Evolutionary conservation across 2,888 invertebrate species (phyloP), one percentile per base, ranked within the genome.

Genomic region (Hyposoter dolosus): DNA sequence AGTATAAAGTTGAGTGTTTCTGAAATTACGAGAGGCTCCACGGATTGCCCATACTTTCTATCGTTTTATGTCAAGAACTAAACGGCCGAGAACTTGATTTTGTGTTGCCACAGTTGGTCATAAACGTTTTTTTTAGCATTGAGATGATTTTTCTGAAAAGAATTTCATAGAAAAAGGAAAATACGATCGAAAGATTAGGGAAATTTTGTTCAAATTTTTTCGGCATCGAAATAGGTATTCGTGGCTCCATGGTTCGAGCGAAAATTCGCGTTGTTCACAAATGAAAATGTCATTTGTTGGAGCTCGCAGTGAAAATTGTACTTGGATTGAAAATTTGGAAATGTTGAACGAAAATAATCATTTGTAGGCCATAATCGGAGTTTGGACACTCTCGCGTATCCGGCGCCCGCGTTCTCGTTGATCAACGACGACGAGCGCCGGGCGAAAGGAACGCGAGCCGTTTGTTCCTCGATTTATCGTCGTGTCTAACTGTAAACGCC

Each of bases 401-500:
- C 83, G 84, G 83, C 84, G 89, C 83, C 71, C 82, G 82, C 87
- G 88, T 90, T 90, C 88, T 86, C 81, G 72, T 88, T 68, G 86
- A 84, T 85, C 75, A 66, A 74, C 72, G 72, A 56, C 60, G 28
- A 15, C 69, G 84, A 75, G 85, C 74, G 80, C 83, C 87, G 89
- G 88, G 90, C 88, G 90, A 90, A 90, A 90, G 90, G 89, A 88
- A 90, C 88, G 78, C 84, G 84, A 68, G 50, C 87, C 82, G 82
- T 86, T 86, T 86, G 82, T 86, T 86, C 78, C 82, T 84, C 86
- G 82, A 86, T 84, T 84, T 87, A 89, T 89, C 79, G 83, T 69
- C 84, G 66, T 43, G 77, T 84, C 90, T 91, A 91, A 91, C 91
- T 91, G 91, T 91, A 91, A 91, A 91, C 89, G 60, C 82, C 87